Percentiles rank a stretch among this genome's conserved stretches.
phyloP scores from a whole-genome alignment of 2,888 invertebrate genomes.

The Orchestes rusci region DNA sequence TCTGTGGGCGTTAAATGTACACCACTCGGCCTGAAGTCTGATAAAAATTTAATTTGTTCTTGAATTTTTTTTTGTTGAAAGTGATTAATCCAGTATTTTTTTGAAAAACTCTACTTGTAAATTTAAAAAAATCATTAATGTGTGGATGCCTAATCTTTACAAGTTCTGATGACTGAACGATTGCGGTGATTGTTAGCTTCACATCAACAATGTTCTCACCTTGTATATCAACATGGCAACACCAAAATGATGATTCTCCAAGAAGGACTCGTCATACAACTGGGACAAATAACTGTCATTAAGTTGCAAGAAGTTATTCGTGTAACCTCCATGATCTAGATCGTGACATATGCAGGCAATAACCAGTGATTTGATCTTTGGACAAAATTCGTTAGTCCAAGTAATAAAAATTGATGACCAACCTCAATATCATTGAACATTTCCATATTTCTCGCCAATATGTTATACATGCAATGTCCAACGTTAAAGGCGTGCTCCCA shows the following conservation, averaged over 20 bases:
- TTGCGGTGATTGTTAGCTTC: too few species aligned
- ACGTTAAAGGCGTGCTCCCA: conserved; percentile 58
- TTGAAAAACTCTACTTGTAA: too few species aligned
- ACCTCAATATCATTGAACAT: conserved; percentile 30
- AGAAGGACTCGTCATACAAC: conserved; percentile 51
- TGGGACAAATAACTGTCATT: conserved; percentile 49
- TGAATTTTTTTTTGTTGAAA: too few species aligned
- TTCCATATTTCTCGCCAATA: conserved; percentile 45
- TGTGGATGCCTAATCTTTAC: too few species aligned
- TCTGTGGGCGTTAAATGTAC: too few species aligned
- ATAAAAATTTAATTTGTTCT: too few species aligned
- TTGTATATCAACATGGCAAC: conserved; percentile 51
- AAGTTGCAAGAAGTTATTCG: conserved; percentile 53
- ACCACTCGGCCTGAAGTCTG: too few species aligned
- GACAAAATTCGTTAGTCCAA: conserved; percentile 7
- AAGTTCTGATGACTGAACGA: too few species aligned
- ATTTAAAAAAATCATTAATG: too few species aligned
- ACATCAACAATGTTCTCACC: too few species aligned
- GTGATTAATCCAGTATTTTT: too few species aligned
- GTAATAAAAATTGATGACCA: not conserved
- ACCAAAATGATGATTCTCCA: conserved; percentile 56
- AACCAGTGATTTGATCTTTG: conserved; percentile 49
- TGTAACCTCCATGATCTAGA: conserved; percentile 55
- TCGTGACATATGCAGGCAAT: conserved; percentile 56
- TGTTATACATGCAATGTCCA: conserved; percentile 54